Evolutionary conservation across 2,888 invertebrate species (phyloP), one percentile per base, ranked within the genome.

Genomic region (Coelopa pilipes): DNA sequence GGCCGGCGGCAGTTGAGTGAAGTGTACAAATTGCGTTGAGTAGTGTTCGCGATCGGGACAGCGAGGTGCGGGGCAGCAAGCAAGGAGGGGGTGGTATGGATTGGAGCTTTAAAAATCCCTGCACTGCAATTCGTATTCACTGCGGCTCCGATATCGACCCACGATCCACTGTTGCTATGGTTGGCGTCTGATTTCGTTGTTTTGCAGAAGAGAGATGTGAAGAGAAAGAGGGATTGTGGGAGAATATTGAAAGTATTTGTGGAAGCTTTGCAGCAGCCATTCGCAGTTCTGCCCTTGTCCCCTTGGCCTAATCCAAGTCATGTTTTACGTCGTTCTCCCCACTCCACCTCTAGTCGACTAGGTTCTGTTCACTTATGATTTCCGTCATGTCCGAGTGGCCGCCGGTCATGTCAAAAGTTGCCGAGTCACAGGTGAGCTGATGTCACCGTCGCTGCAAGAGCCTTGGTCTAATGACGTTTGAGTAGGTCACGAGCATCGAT

Each of bases 1-100:
- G 13, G 12, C 49, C 2, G n/a, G 4, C 10, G 24, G 21, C 70
- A 60, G 21, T 70, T 70, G 70, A 70, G 60, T 70, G 70, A 70
- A 70, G 70, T 70, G 70, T 70, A 70, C 60, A 70, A 70, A 70
- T 70, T 70, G 69, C 69, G 69, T 59, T 69, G 68, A 68, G 55
- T 68, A 55, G 69, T 59, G 69, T 69, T 59, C 46, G 70, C 60
- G 34, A 60, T 60, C 60, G 60, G 49, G 24, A 47, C 49, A 60
- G 7, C 15, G 19, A 49, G 70, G 49, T 49, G 49, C 1, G 15
- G 49, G 60, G 60, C 11, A 59, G 70, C 60, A 49, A 11, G 34
- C 15, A 17, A 46, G 21, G 24, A 17, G 13, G 24, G n/a, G 13
- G 19, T 53, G 24, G 13, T n/a, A 10, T 63, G 63, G 63, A 46